Percentiles rank a stretch among this genome's conserved stretches.
Conservation (phyloP, 2,797 vertebrate species). For the Ceryle rudis region DNA sequence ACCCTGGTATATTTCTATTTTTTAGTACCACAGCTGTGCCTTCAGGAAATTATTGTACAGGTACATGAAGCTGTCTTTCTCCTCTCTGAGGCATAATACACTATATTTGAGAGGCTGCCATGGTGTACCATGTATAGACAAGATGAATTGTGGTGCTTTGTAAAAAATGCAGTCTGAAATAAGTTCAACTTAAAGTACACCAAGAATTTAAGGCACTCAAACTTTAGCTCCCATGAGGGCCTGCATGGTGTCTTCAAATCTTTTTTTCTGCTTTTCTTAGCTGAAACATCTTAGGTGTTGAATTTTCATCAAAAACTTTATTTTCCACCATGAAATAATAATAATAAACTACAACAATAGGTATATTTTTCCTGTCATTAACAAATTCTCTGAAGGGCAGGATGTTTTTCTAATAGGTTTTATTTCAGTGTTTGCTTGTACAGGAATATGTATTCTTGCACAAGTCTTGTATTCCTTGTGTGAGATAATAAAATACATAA, state of each 20-base stretch:
- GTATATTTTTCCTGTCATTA: neutral
- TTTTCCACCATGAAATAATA: neutral
- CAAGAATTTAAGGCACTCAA: neutral
- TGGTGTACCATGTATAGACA: neutral
- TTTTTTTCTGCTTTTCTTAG: neutral
- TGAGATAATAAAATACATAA: slow-evolving; percentile 1
- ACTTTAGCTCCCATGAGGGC: neutral
- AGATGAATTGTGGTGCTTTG: neutral
- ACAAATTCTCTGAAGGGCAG: neutral
- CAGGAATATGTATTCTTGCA: neutral
- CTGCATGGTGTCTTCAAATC: neutral
- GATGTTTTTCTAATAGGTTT: neutral
- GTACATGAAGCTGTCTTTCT: neutral
- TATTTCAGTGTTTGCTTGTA: neutral
- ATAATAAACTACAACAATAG: neutral
- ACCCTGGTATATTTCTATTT: neutral
- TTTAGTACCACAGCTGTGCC: neutral
- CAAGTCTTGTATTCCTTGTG: neutral
- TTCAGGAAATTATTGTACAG: neutral
- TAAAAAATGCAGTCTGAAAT: neutral
- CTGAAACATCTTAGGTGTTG: neutral
- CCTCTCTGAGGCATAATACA: neutral
- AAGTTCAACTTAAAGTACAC: neutral
- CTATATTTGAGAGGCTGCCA: neutral
- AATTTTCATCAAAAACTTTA: neutral